Evolutionary conservation across 64 coral and sea anemone species (phyloP).

Genomic region (Catalaphyllia jardinei): DNA sequence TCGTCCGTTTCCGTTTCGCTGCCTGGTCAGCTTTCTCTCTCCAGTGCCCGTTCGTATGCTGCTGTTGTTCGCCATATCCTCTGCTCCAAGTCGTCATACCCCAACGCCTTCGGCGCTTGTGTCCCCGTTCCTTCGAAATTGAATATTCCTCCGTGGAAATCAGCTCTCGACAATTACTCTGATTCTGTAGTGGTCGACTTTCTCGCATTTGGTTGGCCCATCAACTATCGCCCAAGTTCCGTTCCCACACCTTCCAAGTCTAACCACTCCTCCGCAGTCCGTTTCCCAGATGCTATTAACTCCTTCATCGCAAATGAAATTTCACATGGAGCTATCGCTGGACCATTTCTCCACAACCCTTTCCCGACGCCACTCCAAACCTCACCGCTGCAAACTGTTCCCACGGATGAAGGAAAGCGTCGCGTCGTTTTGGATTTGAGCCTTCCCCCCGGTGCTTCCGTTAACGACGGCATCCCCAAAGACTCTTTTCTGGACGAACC

Average conservation of each 20-base stretch:
- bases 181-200: too few relatives aligned
- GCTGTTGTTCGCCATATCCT: slow-evolving; percentile 6
- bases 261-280: too few relatives aligned
- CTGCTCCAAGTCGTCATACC: background rate
- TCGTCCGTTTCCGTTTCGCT: background rate
- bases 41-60: background rate
- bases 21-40: background rate
- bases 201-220: too few relatives aligned
- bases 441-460: background rate
- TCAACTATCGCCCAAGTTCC: too few relatives aligned
- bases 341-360: background rate
- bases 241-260: too few relatives aligned
- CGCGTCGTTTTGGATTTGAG: background rate
- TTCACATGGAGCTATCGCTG: too few relatives aligned
- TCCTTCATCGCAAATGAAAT: too few relatives aligned
- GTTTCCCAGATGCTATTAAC: too few relatives aligned
- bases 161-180: too few relatives aligned
- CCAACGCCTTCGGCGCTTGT: slow-evolving; percentile 2
- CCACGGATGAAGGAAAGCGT: too few relatives aligned
- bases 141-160: background rate
- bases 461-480: slow-evolving; percentile 29
- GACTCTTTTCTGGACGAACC: background rate
- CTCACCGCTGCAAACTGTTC: too few relatives aligned
- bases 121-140: background rate
- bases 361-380: too few relatives aligned